Conservation (phyloP, 2,797 vertebrate genomes). For the Manis crassicaudata region DNA sequence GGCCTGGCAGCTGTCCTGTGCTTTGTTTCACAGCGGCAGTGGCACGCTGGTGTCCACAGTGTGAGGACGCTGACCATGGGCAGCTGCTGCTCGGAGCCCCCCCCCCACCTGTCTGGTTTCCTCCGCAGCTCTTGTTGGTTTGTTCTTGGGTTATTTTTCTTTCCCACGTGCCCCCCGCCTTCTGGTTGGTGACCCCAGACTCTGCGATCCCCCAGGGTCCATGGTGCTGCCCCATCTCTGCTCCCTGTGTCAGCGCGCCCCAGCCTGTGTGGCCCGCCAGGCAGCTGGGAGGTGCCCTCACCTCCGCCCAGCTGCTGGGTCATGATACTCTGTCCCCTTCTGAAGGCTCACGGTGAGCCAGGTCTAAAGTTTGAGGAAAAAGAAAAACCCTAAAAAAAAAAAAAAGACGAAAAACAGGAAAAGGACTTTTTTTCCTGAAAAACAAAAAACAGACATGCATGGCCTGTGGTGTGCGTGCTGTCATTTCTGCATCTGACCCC, state of each 20-base stretch:
- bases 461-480: slow-evolving; percentile 85
- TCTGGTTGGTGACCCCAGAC: slow-evolving; percentile 82
- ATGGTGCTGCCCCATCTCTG: slow-evolving; percentile 85
- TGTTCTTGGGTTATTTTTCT: slow-evolving; percentile 61
- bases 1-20: slow-evolving; percentile 88
- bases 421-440: slow-evolving; percentile 69
- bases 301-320: slow-evolving; percentile 83
- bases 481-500: slow-evolving; percentile 66
- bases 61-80: slow-evolving; percentile 94
- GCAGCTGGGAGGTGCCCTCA: slow-evolving; percentile 67
- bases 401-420: slow-evolving; percentile 31
- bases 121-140: slow-evolving; percentile 47
- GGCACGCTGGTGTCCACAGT: slow-evolving; percentile 99
- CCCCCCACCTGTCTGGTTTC: background rate
- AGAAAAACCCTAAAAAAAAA: slow-evolving; percentile 56
- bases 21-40: slow-evolving; percentile 95
- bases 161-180: slow-evolving; percentile 57
- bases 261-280: slow-evolving; percentile 65
- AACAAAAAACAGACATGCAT: slow-evolving; percentile 84
- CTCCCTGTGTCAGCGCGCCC: slow-evolving; percentile 64
- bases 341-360: slow-evolving; percentile 74
- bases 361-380: slow-evolving; percentile 72
- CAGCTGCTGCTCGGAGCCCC: slow-evolving; percentile 88
- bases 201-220: slow-evolving; percentile 84
- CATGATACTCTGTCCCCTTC: slow-evolving; percentile 88